Base-by-base conservation (phyloP, 2,113 vertebrate genomes). In the Dendropsophus ebraccatus region DNA sequence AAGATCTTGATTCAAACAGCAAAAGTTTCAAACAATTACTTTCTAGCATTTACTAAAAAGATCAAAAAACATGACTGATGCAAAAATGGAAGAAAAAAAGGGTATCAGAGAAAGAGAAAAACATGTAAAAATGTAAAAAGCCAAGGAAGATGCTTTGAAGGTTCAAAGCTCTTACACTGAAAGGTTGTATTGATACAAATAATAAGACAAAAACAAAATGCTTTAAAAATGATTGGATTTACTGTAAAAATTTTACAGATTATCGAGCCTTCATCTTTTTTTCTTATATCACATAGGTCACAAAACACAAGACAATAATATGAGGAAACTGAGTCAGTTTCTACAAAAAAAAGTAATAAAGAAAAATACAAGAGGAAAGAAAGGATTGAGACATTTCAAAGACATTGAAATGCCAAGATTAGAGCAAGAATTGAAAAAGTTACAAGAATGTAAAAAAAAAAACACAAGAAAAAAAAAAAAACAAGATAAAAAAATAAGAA, bases 61-160 rank as follows among this genome's bases (percentile, higher is more conserved):
- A 96, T 96, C 96, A 96, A 98, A 99, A 98, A 97, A 90, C 92
- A 96, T 95, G 94, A 95, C 94, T 94, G 89, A 97, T 97, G 97
- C 95, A 94, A 95, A 96, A 95, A 95, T 96, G 96, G 97, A 97
- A 96, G 95, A 96, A 96, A 97, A 95, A 96, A 97, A 96, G 96
- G 96, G 94, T 93, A 95, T 95, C 94, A 95, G 94, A 95, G 96
- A 96, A 97, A 94, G 92, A 94, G 93, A 96, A 96, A 97, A 95
- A 95, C 94, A 95, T 95, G 94, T 95, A 92, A 95, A 95, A 96
- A 94, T 96, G 93, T 90, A 96, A 97, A 96, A 96, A 97, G 97
- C 97, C 97, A 99, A 99, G 96, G 94, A 92, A 91, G 94, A 95
- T 96, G 94, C 95, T 97, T 97, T 95, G 95, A 94, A 80, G 32